Base-by-base conservation (phyloP, 2,797 vertebrate species). In the Chrysocyon brachyurus region DNA sequence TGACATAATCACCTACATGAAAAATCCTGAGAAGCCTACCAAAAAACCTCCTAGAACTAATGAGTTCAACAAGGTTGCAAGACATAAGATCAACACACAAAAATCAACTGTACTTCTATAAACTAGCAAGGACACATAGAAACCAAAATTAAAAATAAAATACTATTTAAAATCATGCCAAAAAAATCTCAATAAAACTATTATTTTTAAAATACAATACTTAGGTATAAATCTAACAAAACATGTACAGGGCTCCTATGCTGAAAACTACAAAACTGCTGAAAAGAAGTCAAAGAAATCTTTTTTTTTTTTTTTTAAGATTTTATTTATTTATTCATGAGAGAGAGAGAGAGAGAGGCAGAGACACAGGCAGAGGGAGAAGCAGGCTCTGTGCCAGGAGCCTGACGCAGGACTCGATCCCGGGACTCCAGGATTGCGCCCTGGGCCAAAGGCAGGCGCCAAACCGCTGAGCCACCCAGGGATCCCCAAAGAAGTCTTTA, bases 171-270 rank as follows among this genome's bases (percentile, higher is more conserved):
- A 77, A 78, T 90, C 63, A 87, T 2, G 28, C 10, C 24, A 81
- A 83, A 54, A 77, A 77, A 22, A 93, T 56, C 46, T 86, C 87
- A 81, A 93, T 36, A 90, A 96, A 86, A 10, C 63, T 85, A 40
- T 49, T 31, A 75, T 68, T 56, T 90, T 79, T 73, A 4, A 81
- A 93, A 89, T 54, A n/a, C 72, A 90, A 81, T 81, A 73, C 36
- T 54, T 61, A 75, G 12, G 12, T 86, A 15, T 56, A 72, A 40
- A 84, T 68, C 40, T 84, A 84, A 96, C 19, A 59, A 77, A 88
- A 66, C 22, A 64, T 24, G 31, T 26, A 61, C 1, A 83, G 52
- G 26, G 36, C 21, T 54, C 77, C 21, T 24, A 96, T 63, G 26
- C 33, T 64, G 72, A 79, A 84, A 86, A 93, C 56, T 31, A 33